Base-by-base conservation (phyloP, 23 tunicate genomes). In the Pegea sp. region DNA sequence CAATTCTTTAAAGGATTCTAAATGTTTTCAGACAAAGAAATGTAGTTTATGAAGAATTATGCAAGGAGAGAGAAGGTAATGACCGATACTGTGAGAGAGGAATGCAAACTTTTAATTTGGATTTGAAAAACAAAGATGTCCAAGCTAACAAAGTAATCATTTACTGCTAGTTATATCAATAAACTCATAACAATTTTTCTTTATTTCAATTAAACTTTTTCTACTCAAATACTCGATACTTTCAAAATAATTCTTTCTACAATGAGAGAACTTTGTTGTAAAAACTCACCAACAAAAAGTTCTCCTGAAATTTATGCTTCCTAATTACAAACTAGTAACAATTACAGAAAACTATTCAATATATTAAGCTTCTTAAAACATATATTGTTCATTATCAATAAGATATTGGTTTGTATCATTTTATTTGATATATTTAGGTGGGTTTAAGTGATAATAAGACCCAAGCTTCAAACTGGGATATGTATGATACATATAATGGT, bases 61-160 rank as follows among this genome's bases (percentile, higher is more conserved):
- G 74, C 49, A 69, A 69, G 44, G 56, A 74, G 5, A 75, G 52
- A 54, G 96, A 74, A 42, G 96, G 96, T 16, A 87, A 75, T 53
- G 96, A 87, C 30, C 30, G 68, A 27, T 87, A 61, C 62, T 49
- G 69, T 0, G 88, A 75, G 33, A 52, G 78, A 8, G 89, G 96
- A 65, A 87, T 87, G 96, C 96, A 87, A 55, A 87, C 96, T 48
- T 87, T 87, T 53, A 87, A 87, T 54, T 58, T 66, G 46, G 76
- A 84, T 1, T 68, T 48, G 19, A 84, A 84, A 70, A 48, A 72
- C 58, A 84, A 84, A 34, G 95, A 84, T 27, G 61, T 84, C 11
- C 95, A 84, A 62, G 79, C 95, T 2, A 77, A 74, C 31, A 84
- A 63, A 64, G 95, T 84, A 34, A 11, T 38, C 46, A 38, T 8